A percentile compares a stretch with the other conserved stretches of the same genome.
Evolutionary conservation across 2,888 invertebrate species (phyloP).

Genomic region (Acronicta leporina): DNA sequence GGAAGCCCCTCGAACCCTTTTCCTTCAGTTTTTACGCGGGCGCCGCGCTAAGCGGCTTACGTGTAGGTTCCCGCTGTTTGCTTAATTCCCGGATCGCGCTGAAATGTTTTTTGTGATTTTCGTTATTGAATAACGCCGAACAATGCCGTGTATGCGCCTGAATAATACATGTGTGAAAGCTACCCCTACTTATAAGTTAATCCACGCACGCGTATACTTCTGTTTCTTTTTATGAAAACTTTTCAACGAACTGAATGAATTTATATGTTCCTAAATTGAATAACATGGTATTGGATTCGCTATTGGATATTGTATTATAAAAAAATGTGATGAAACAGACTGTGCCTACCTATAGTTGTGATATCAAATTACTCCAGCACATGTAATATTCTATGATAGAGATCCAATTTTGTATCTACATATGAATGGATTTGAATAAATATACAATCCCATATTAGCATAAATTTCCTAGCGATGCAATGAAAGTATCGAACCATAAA

Average conservation of each 20-base stretch:
- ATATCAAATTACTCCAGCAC: neutral
- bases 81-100: constrained; percentile 46
- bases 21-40: constrained; percentile 31
- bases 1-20: constrained; percentile 30
- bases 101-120: constrained; percentile 41
- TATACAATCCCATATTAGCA: neutral
- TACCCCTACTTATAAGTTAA: constrained; percentile 41
- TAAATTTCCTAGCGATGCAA: neutral
- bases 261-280: constrained; percentile 35
- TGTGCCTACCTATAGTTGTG: neutral
- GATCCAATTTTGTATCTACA: neutral
- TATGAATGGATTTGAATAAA: constrained; percentile 1
- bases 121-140: constrained; percentile 45
- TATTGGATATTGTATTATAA: constrained; percentile 34
- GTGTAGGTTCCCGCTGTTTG: constrained; percentile 20
- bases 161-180: constrained; percentile 44
- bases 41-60: constrained; percentile 48
- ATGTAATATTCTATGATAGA: neutral
- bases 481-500: neutral
- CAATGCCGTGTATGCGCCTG: constrained; percentile 28
- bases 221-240: constrained; percentile 41
- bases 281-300: constrained; percentile 27
- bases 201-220: constrained; percentile 29
- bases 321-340: neutral
- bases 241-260: constrained; percentile 33